Conservation (phyloP, 2,888 invertebrate genomes). For the Platycheirus albimanus region DNA sequence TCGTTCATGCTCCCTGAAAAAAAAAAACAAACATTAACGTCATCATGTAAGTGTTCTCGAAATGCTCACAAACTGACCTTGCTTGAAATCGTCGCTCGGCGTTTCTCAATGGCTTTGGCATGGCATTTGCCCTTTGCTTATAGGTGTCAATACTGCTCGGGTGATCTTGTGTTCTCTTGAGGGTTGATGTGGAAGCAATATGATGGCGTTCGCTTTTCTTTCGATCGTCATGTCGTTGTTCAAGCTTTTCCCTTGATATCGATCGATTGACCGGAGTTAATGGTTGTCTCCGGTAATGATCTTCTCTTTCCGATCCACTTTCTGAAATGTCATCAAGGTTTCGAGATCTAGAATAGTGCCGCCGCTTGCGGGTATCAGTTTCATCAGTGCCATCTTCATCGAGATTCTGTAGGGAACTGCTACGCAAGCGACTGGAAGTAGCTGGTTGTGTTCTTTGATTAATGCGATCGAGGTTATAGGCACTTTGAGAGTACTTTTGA, state of each 20-base stretch:
- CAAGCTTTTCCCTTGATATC: conserved; percentile 76
- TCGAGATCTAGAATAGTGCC: conserved; percentile 83
- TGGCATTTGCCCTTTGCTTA: conserved; percentile 77
- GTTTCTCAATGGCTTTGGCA: conserved; percentile 82
- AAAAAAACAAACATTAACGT: neutral
- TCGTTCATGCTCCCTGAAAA: conserved; percentile 80
- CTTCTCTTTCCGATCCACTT: conserved; percentile 82
- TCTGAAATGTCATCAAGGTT: conserved; percentile 83
- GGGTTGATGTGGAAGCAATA: conserved; percentile 63
- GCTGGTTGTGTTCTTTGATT: conserved; percentile 66
- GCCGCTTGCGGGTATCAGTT: conserved; percentile 80
- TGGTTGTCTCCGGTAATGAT: conserved; percentile 77
- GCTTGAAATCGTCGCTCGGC: conserved; percentile 79
- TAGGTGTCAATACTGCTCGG: conserved; percentile 71
- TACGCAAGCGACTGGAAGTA: conserved; percentile 77
- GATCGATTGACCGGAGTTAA: conserved; percentile 75
- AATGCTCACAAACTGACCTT: no score
- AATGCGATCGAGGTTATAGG: conserved; percentile 81
- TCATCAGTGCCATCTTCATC: conserved; percentile 80
- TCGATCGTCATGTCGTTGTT: conserved; percentile 78
- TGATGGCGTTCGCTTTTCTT: conserved; percentile 76
- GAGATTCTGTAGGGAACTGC: conserved; percentile 82
- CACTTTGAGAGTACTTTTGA: conserved; percentile 82
- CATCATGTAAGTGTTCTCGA: no score
- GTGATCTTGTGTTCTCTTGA: conserved; percentile 66